Evolutionary conservation across 2,888 invertebrate genomes (phyloP), one percentile per base, ranked within the genome.

Genomic region (Leistus spinibarbis): DNA sequence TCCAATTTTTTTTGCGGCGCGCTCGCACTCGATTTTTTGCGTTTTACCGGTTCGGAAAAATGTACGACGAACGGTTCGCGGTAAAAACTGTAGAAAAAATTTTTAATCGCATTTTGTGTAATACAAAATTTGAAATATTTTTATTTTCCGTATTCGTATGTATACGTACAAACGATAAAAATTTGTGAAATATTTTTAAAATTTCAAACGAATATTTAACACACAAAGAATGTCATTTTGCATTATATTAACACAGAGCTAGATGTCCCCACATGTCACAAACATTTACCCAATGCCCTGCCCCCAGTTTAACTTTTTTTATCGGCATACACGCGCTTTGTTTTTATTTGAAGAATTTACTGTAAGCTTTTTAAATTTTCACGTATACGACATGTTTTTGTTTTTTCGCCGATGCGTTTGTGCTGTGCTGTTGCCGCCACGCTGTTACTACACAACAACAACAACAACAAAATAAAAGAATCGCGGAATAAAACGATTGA

Each of bases 131-230:
- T 67, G 27, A 62, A 73, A 73, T 67, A 73, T 73, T 73, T 73
- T 73, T 73, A 73, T 73, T 73, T 73, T 73, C 66, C 63, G 65
- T 72, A 71, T 64, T 60, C 71, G 23, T 19, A 53, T 16, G 17
- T 66, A 66, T 27, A 23, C 2, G 24, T 20, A 40, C 19, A 40
- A 16, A 67, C 62, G 73, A 67, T 66, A 67, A 72, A 73, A 73
- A 73, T 73, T 73, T 73, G 73, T 67, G 73, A 73, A 73, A 73
- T 73, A 73, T 73, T 73, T 73, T 73, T 67, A 73, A 73, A 73
- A 73, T 73, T 73, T 73, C 73, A 73, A 73, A 73, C 73, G 73
- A 73, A 73, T 73, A 67, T 73, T 73, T 73, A 73, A 67, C 73
- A 24, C 73, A 73, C 73, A 73, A 73, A 73, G 73, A 73, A 73